Base-by-base conservation (phyloP, 2,113 vertebrate genomes). In the Hippolais icterina region DNA sequence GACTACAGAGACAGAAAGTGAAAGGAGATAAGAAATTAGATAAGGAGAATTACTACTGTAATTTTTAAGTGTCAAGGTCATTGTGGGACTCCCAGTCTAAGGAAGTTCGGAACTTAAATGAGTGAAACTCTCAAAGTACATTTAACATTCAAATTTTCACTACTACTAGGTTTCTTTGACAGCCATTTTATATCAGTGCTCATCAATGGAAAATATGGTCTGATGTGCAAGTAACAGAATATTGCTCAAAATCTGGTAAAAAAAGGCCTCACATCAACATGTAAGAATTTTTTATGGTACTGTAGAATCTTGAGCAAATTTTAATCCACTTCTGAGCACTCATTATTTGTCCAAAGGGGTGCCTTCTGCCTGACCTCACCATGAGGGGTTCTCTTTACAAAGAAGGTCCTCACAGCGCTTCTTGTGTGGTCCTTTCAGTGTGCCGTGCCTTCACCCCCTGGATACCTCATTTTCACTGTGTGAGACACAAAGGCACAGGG, bases 211-310 rank as follows among this genome's bases (percentile, higher is more conserved):
- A 97, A 97, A 90, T n/a, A 86, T 0, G 10, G 28, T 56, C 42
- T 76, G 65, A 86, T 46, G 29, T 20, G 27, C 33, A 91, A 78
- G 81, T 54, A 83, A 54, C 42, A 89, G 92, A 94, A 53, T 21
- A 35, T 24, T 78, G 42, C 68, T 41, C 49, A 59, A 61, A 81
- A 79, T 54, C 31, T 60, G 2, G 1, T 50, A 79, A 89, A 94
- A 85, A 75, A 76, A 82, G 57, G 77, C 27, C 64, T 93, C 28
- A 9, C 49, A 91, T 93, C 87, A 81, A 74, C 50, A 66, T 2
- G 0, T 5, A 5, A 42, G 46, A 71, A 12, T 37, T 54, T 78
- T 71, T 70, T 52, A 80, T 0, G 1, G 10, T 35, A 28, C 49
- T 69, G 24, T 59, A 76, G 47, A 68, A 78, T 22, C 49, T 28